Evolutionary conservation across 2,113 vertebrate genomes (phyloP), one percentile per base, ranked within the genome.

Genomic region (Menura novaehollandiae): DNA sequence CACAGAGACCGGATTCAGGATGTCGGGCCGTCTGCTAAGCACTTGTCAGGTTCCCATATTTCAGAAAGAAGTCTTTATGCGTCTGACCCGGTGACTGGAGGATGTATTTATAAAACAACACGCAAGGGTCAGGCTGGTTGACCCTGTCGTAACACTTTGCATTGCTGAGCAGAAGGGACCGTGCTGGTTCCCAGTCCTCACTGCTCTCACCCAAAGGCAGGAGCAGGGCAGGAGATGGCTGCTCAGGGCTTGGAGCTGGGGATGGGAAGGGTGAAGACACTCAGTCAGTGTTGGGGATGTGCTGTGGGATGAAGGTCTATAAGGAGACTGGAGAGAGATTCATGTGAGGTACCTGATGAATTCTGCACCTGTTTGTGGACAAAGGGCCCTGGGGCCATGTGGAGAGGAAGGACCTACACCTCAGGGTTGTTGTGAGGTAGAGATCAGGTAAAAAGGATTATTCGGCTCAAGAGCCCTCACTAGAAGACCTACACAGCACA

Each of bases 11-110:
- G 82, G 93, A 97, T 92, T 91, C 91, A 83, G 95, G 95, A 95
- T 94, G 96, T 92, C 43, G 80, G 79, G 89, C 87, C 64, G 89
- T 96, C 95, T 96, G 96, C 95, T 96, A 93, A 93, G 91, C 93
- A 93, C 95, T 97, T 96, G 95, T 96, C 93, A 96, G 91, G 92
- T 68, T 88, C 93, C 82, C 56, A 16, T 95, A 83, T 96, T 94
- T 95, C 95, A 92, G 85, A 90, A 77, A 94, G 75, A 91, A 88
- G 32, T 20, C 95, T 94, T 95, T 91, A 94, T 86, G 82, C 0
- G 0, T 67, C 68, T 96, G 92, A 96, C 92, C 92, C 6, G 49
- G 64, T 91, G 95, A 88, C 92, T 96, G 92, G 75, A 90, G 69
- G 43, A 86, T 84, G 83, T 76, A 87, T 94, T 96, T 89, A 91